Percentiles rank a stretch among this genome's conserved stretches.
Conservation (phyloP, 2,113 vertebrate species). For the Rhynchopsitta pachyrhyncha region DNA sequence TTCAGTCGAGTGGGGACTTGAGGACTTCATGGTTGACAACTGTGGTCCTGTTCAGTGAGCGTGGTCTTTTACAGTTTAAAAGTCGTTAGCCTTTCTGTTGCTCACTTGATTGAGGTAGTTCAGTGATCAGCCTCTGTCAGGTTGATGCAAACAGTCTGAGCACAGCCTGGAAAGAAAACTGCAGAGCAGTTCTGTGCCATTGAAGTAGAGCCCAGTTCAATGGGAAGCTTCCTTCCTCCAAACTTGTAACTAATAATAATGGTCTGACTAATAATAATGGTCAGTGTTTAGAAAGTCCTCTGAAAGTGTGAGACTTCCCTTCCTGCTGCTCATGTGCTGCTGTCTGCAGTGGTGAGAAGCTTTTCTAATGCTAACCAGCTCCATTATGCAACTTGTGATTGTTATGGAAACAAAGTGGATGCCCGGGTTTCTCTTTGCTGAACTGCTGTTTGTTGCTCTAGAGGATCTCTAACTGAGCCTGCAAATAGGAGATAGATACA, state of each 20-base stretch:
- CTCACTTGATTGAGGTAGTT: not conserved
- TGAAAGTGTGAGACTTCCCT: not conserved
- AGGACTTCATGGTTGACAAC: not conserved
- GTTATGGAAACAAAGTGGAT: not conserved
- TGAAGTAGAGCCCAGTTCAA: not conserved
- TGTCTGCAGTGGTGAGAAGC: not conserved
- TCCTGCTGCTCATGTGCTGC: not conserved
- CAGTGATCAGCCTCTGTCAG: not conserved
- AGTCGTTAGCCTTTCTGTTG: not conserved
- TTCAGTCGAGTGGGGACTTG: not conserved
- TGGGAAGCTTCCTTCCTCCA: not conserved
- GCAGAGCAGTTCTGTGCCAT: not conserved
- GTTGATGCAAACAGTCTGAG: not conserved
- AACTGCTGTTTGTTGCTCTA: not conserved
- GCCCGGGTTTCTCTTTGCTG: not conserved
- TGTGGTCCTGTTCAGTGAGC: not conserved
- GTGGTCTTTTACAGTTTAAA: not conserved
- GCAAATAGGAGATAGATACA: not conserved
- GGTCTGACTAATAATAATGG: not conserved
- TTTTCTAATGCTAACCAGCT: not conserved
- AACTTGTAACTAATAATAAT: not conserved
- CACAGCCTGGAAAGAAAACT: not conserved
- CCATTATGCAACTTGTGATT: not conserved
- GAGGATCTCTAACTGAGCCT: not conserved
- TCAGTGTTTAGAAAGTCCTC: not conserved